Base-by-base conservation (phyloP, 2,797 vertebrate genomes). In the Rhyacichthys aspro region DNA sequence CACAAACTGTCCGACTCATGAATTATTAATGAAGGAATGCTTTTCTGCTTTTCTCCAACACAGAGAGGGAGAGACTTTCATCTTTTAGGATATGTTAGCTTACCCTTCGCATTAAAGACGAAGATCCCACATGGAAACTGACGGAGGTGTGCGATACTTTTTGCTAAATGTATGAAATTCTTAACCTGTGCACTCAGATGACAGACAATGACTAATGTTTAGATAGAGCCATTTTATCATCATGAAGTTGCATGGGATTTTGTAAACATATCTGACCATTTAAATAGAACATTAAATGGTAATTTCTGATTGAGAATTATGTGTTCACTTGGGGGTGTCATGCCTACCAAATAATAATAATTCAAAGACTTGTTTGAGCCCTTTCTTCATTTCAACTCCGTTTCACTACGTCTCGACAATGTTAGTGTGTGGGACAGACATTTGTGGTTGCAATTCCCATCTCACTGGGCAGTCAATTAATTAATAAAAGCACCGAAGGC, bases 11-110 rank as follows among this genome's bases (percentile, higher is more conserved):
- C 34, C 45, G 61, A 67, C 54, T 76, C 66, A 74, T 69, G 65
- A 60, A 65, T 59, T 55, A 74, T 80, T 75, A 65, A 76, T 70
- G 72, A 64, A 43, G 41, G 71, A 74, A 73, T 58, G 50, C 71
- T 81, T 72, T 59, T 55, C 34, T 57, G 53, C 74, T 82, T 70
- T 56, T 59, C 37, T n/a, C 45, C 43, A 61, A 57, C 47, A 55
- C 47, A 56, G 9, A 76, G 67, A 66, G 58, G 60, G 60, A 60
- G 43, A 23, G 60, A 75, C 64, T 61, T 74, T 76, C 52, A 74
- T 80, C 68, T 66, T 54, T 8, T 43, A 75, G 44, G 66, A 54
- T 62, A 58, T 44, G 55, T 52, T 42, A 28, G 68, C 45, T 59
- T 55, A 63, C 46, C 17, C 48, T 62, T 23, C 42, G 52, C 36